A percentile compares a stretch with the other conserved stretches of the same genome.
These are phyloP conservation scores for Phrynocephalus guinanensis DNA, from an alignment of 2,797 vertebrate genomes.

Conservation along the genomic window DNA sequence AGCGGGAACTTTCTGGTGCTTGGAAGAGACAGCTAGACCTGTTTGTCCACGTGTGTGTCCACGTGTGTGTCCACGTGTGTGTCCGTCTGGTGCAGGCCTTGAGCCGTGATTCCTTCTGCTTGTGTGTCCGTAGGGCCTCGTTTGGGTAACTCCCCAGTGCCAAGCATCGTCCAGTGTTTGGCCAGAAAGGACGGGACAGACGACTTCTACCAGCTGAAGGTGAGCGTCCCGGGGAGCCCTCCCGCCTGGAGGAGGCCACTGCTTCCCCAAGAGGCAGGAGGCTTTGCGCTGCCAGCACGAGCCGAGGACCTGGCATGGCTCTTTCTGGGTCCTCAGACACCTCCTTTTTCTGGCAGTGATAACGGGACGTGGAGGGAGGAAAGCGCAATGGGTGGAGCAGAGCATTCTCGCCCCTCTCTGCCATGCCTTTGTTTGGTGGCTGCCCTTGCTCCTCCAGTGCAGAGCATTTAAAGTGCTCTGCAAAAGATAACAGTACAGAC, in stretches of 20 bases:
- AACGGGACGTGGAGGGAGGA: neutral
- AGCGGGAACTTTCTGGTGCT: slow-evolving; percentile 36
- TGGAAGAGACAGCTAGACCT: slow-evolving; percentile 27
- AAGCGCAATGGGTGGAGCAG: neutral
- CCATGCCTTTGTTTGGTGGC: too few relatives aligned
- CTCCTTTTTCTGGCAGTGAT: neutral
- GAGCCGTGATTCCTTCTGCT: slow-evolving; percentile 62
- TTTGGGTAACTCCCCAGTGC: slow-evolving; percentile 97
- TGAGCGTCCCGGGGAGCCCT: slow-evolving; percentile 72
- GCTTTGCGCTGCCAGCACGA: neutral
- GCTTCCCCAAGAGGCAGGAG: too few relatives aligned
- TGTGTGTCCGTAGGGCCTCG: slow-evolving; percentile 87
- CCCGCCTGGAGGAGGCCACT: too few relatives aligned
- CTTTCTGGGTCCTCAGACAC: neutral
- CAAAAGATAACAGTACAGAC: too few relatives aligned
- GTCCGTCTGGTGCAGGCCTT: slow-evolving; percentile 19
- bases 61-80: too few relatives aligned
- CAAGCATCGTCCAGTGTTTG: slow-evolving; percentile 98
- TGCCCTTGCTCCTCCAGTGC: too few relatives aligned
- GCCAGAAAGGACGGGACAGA: slow-evolving; percentile 98
- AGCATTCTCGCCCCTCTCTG: too few relatives aligned
- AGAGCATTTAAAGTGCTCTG: too few relatives aligned
- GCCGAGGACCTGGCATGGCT: neutral
- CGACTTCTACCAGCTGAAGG: slow-evolving; percentile 99
- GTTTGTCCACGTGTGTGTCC: neutral